Conservation (phyloP, 1,140 invertebrate genomes). For the Popillia japonica region DNA sequence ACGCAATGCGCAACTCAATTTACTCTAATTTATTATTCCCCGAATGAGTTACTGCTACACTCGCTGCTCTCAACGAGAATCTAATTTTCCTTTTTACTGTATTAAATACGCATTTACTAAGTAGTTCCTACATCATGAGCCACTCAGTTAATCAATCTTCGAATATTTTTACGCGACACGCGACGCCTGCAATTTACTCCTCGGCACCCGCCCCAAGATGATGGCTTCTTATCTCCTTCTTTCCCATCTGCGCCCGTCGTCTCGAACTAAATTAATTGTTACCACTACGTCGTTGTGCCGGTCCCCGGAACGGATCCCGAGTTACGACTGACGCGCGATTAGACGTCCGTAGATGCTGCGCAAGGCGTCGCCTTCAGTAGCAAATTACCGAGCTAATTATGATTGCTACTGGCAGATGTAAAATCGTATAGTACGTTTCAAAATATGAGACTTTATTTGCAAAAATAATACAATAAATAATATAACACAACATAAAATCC, state of each 20-base stretch:
- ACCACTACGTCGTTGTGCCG: neutral
- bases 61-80: too few species aligned
- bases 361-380: neutral
- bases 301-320: neutral
- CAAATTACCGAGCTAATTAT: slow-evolving; percentile 50
- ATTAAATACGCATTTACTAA: neutral
- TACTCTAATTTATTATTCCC: too few species aligned
- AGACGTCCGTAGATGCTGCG: slow-evolving; percentile 39
- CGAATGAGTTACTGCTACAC: too few species aligned
- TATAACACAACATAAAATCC: too few species aligned
- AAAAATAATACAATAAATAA: too few species aligned
- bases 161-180: neutral
- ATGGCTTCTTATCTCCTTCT: neutral
- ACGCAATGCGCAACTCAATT: too few species aligned
- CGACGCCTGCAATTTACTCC: neutral
- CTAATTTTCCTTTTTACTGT: neutral
- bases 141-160: neutral
- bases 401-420: slow-evolving; percentile 48
- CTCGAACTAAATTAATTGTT: slow-evolving; percentile 29
- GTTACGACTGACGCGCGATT: neutral
- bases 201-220: neutral
- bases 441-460: too few species aligned
- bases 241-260: neutral
- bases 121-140: neutral
- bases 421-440: slow-evolving; percentile 36